phyloP scores from a whole-genome alignment of 2,888 invertebrate species.

The Trissonchulus latispiculum region DNA sequence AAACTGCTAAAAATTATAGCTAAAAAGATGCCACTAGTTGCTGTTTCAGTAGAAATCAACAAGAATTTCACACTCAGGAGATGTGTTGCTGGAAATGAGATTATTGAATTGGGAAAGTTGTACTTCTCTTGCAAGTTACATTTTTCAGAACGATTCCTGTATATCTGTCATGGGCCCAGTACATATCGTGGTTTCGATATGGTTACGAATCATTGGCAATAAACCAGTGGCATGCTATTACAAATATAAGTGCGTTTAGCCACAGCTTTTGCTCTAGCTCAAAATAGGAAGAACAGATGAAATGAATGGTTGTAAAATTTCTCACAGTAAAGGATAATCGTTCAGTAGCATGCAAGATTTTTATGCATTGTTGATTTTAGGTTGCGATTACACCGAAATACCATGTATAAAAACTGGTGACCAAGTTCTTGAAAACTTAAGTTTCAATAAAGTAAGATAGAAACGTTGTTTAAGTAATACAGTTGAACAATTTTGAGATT shows the following conservation, averaged over 20 bases:
- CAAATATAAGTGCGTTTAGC: conserved; percentile 27
- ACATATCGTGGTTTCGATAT: conserved; percentile 35
- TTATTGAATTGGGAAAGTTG: no score
- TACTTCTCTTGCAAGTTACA: no score
- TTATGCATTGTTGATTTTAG: conserved; percentile 21
- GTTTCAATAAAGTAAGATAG: conserved; percentile 30
- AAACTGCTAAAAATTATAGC: no score
- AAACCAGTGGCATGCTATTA: conserved; percentile 33
- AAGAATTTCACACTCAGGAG: no score
- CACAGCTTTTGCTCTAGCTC: no score
- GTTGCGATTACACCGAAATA: conserved; percentile 24
- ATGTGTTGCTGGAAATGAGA: no score
- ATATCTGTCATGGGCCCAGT: conserved; percentile 38
- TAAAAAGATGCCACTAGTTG: no score
- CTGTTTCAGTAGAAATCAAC: no score
- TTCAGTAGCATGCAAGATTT: not conserved
- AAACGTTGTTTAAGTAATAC: not conserved
- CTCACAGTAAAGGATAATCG: not conserved
- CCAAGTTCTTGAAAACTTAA: conserved; percentile 30
- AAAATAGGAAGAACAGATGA: no score
- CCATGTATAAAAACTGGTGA: conserved; percentile 30
- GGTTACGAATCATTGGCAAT: conserved; percentile 34
- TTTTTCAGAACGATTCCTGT: conserved; percentile 33
- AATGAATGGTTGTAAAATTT: no score
- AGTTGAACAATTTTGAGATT: conserved; percentile 3